Percentiles rank a stretch among this genome's conserved stretches.
Conservation (phyloP, 2,113 vertebrate species). For the Mormoops blainvillei region DNA sequence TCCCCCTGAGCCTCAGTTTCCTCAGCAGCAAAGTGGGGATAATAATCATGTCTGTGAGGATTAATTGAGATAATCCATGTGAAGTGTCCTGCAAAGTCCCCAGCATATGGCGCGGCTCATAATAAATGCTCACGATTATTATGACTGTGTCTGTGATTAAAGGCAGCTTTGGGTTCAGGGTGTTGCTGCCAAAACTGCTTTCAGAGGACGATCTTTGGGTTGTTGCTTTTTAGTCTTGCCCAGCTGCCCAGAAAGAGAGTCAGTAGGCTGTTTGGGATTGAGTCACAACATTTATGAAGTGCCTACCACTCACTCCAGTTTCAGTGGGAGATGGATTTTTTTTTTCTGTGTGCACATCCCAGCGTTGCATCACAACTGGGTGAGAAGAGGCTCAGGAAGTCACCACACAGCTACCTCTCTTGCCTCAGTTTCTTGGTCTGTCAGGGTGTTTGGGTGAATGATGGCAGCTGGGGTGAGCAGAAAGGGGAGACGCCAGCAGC, state of each 20-base stretch:
- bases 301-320: background rate
- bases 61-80: conserved; percentile 44
- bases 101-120: conserved; percentile 48
- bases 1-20: conserved; percentile 59
- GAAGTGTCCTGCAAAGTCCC: conserved; percentile 8
- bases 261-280: background rate
- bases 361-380: background rate
- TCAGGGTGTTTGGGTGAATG: background rate
- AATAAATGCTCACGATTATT: conserved; percentile 28
- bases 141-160: conserved; percentile 57
- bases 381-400: background rate
- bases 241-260: conserved; percentile 47
- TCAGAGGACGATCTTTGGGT: conserved; percentile 32
- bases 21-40: conserved; percentile 44
- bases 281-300: conserved; percentile 23
- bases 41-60: background rate
- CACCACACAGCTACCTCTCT: background rate
- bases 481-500: too few relatives aligned
- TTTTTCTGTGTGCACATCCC: background rate
- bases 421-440: background rate
- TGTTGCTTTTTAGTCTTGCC: conserved; percentile 15
- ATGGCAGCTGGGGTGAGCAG: background rate
- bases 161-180: conserved; percentile 29
- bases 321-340: background rate
- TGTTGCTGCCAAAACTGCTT: conserved; percentile 58